These are phyloP conservation scores for Choloepus hoffmanni DNA, from an alignment of 2,113 vertebrate genomes.

Conservation along the genomic window DNA sequence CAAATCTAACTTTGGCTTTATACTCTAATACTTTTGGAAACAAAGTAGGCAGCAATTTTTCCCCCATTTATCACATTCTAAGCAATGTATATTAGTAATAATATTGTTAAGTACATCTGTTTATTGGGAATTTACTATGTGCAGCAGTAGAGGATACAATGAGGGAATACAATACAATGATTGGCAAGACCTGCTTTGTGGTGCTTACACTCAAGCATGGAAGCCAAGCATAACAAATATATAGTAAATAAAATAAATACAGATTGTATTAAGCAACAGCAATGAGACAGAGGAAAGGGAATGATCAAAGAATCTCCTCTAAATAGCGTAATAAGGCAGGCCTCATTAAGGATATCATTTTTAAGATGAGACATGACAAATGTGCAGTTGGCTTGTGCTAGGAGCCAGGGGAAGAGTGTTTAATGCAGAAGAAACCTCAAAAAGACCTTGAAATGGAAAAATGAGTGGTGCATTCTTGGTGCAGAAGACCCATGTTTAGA, in stretches of 20 bases:
- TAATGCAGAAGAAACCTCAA: background rate
- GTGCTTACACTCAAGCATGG: background rate
- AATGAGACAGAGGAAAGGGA: background rate
- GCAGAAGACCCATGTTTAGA: too few relatives aligned
- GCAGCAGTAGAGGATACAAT: background rate
- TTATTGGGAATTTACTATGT: background rate
- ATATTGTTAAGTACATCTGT: background rate
- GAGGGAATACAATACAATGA: background rate
- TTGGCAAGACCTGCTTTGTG: background rate
- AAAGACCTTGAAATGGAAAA: too few relatives aligned
- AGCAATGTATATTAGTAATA: background rate
- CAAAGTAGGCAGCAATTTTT: background rate
- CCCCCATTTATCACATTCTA: background rate
- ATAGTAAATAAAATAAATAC: background rate
- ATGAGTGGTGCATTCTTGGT: too few relatives aligned
- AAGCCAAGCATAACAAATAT: background rate
- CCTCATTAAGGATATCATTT: background rate
- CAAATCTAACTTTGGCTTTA: fast-evolving
- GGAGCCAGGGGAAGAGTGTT: background rate
- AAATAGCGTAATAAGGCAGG: background rate
- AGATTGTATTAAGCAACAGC: background rate
- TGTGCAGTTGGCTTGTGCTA: background rate
- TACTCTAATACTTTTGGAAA: background rate
- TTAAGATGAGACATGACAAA: background rate
- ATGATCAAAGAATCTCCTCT: background rate